Evolutionary conservation across 1,140 invertebrate genomes (phyloP), one percentile per base, ranked within the genome.

Genomic region (Popillia japonica): DNA sequence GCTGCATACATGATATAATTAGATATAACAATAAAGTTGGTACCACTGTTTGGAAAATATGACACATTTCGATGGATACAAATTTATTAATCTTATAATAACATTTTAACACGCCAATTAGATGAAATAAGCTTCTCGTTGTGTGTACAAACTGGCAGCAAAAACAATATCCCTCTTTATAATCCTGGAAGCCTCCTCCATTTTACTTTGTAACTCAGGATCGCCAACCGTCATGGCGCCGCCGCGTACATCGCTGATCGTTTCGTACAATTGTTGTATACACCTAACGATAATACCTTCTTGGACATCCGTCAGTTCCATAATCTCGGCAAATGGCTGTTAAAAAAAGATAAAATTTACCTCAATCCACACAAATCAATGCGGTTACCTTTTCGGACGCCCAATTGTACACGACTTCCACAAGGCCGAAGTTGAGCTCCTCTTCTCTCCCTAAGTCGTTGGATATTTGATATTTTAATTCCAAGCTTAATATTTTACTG

Each of bases 101-200:
- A n/a, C n/a, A n/a, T n/a, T n/a, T n/a, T n/a, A n/a, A n/a, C n/a
- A n/a, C n/a, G n/a, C n/a, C n/a, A n/a, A n/a, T n/a, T 64, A 64
- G 6, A 64, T 64, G 17, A 64, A 64, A 64, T 64, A 64, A 27
- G 61, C 74, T 78, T 79, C 81, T 64, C 77, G 20, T 73, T 92
- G 90, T 9, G 96, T 98, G 85, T 99, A 99, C 14, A 99, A 89
- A 88, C 96, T 98, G 22, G 97, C 96, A 41, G 98, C 95, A 87
- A 99, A 99, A 0, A 99, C 98, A 85, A 99, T 99, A 86, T 99
- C 98, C 81, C 99, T 88, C 86, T 98, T 98, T 76, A 99, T 99
- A 42, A 94, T 92, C 1, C 92, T 92, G 0, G 96, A 96, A 0
- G 97, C 96, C 87, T 98, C 94, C 86, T 98, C 95, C 95, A 99